Base-by-base conservation (phyloP, 2,113 vertebrate species). In the Amblyopsis rosae region DNA sequence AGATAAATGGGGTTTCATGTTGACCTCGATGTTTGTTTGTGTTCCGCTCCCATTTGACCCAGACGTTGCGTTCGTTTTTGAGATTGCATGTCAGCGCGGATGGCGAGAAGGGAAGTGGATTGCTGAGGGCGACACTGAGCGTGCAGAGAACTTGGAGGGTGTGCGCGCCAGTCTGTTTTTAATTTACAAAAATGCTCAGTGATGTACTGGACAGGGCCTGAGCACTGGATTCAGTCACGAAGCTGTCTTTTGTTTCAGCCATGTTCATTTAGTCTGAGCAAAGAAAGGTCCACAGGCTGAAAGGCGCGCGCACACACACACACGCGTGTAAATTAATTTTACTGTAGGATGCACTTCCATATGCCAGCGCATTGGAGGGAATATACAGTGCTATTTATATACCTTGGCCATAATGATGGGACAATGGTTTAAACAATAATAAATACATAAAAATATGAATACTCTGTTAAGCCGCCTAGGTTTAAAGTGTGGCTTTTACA, bases 151-250 rank as follows among this genome's bases (percentile, higher is more conserved):
- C 74, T 81, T 70, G 69, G 70, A 83, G 81, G 54, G 65, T 69
- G 67, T 77, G 58, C 57, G 71, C 67, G 61, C 59, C 57, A 47
- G 87, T 90, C 91, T 92, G 92, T 83, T 91, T 93, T 91, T 75
- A 91, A 90, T 93, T 91, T 90, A 75, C 26, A 90, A 76, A 60
- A 72, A 67, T 73, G 78, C 81, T 90, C 67, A 48, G 45, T 60
- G 84, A 84, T 83, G 79, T 66, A 76, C 58, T 76, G 70, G 65
- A 81, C 80, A 77, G 50, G 45, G 63, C 55, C 62, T 54, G 54
- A 71, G 73, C 49, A 32, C 77, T 75, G 70, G 45, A 69, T 73
- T 80, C 4, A n/a, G 57, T 69, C 55, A 2, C 53, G 75, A 81
- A 73, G 62, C 62, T 35, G 35, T 87, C 68, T 87, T 69, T 53